A percentile compares a stretch with the other conserved stretches of the same genome.
phyloP scores from a whole-genome alignment of 2,797 vertebrate species.

The Dryobates pubescens region DNA sequence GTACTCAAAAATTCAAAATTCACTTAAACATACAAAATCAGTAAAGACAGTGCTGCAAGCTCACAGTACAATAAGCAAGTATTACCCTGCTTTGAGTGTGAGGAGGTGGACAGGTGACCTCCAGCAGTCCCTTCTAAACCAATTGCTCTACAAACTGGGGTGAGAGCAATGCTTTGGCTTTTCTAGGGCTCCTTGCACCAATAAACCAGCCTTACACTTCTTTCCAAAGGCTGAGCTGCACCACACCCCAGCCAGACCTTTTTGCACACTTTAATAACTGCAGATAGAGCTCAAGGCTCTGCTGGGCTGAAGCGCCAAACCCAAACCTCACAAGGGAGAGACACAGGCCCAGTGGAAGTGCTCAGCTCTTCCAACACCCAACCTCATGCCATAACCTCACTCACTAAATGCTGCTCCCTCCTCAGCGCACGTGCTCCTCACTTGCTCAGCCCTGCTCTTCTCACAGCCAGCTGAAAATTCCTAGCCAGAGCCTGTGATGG shows the following conservation, averaged over 20 bases:
- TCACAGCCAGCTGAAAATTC: neutral
- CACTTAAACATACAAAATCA: neutral
- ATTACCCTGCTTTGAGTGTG: neutral
- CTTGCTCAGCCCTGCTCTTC: neutral
- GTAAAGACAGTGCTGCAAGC: neutral
- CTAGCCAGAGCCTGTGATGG: conserved; percentile 22
- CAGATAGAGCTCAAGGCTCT: neutral
- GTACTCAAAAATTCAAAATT: neutral
- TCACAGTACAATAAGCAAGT: neutral
- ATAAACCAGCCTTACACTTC: neutral
- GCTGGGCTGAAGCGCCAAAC: neutral
- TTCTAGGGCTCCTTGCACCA: neutral
- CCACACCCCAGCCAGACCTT: neutral
- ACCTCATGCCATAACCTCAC: neutral
- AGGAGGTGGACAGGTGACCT: neutral
- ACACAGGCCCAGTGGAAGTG: neutral
- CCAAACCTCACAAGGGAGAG: neutral
- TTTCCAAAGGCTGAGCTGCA: neutral
- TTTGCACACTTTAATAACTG: neutral
- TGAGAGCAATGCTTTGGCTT: neutral
- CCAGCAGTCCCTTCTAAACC: neutral
- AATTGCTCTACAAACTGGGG: neutral
- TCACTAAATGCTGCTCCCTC: neutral
- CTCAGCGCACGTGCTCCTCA: neutral
- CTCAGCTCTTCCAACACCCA: neutral